phyloP scores from a whole-genome alignment of 2,888 invertebrate genomes.

The Leptinotarsa peninsularis region DNA sequence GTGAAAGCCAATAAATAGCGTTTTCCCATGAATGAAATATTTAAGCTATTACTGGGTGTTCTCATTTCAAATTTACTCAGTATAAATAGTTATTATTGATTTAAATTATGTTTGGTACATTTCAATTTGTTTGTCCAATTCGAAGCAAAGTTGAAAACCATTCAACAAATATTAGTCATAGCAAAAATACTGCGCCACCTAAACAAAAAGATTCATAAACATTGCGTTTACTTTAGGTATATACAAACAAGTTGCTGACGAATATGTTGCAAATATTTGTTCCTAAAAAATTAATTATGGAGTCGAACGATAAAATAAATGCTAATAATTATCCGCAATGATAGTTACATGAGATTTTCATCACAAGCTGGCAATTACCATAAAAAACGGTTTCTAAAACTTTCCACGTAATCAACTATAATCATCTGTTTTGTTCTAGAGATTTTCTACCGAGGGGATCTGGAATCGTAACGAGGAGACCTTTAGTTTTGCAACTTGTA shows the following conservation, averaged over 20 bases:
- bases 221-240: not conserved
- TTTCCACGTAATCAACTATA: not conserved
- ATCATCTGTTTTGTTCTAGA: conserved; percentile 66
- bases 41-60: no score
- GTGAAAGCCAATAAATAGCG: no score
- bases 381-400: conserved; percentile 13
- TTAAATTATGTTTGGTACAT: no score
- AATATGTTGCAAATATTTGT: conserved; percentile 15
- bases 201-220: not conserved
- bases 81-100: no score
- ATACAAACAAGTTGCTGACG: conserved; percentile 9
- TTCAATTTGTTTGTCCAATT: not conserved
- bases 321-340: conserved; percentile 4
- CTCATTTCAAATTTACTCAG: no score
- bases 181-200: not conserved
- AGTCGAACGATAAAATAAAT: not conserved
- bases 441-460: conserved; percentile 96
- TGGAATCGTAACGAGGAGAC: conserved; percentile 96
- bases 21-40: no score
- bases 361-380: not conserved
- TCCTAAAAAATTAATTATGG: conserved; percentile 12
- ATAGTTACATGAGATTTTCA: conserved; percentile 3
- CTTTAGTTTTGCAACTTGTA: conserved; percentile 92
- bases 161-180: not conserved
- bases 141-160: not conserved